Evolutionary conservation across 2,113 vertebrate genomes (phyloP).

Genomic region (Ophthalmolycus amberensis): DNA sequence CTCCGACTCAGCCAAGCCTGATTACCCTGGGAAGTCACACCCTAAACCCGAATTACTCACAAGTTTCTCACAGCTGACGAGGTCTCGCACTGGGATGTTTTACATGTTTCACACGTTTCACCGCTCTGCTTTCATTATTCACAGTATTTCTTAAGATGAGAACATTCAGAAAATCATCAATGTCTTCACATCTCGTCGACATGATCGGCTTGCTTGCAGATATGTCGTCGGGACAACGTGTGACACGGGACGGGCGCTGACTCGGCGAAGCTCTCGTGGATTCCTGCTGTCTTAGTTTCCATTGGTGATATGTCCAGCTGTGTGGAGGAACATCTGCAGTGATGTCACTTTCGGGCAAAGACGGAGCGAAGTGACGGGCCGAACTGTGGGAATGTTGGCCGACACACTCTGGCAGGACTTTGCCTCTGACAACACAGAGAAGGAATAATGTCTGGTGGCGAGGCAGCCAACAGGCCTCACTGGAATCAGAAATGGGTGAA

Average conservation of each 20-base stretch:
- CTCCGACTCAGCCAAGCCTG: conserved; percentile 33
- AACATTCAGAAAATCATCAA: not conserved
- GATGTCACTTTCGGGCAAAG: conserved; percentile 62
- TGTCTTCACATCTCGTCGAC: not conserved
- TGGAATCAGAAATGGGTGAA: conserved; percentile 42
- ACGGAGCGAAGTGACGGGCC: conserved; percentile 6
- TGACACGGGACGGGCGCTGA: not conserved
- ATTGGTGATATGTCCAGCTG: conserved; percentile 52
- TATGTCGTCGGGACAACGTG: not conserved
- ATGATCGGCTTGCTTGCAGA: not conserved
- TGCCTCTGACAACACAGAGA: not conserved
- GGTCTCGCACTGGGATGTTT: not conserved
- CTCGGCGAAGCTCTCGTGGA: not conserved
- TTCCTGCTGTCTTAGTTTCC: conserved; percentile 21
- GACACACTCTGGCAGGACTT: conserved; percentile 30
- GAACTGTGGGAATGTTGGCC: conserved; percentile 35
- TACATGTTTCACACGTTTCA: conserved; percentile 5
- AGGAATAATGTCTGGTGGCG: not conserved
- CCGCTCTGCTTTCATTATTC: not conserved
- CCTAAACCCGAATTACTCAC: conserved; percentile 43
- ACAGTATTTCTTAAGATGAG: not conserved
- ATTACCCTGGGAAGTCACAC: conserved; percentile 46
- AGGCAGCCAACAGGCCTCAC: conserved; percentile 2
- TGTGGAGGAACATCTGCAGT: conserved; percentile 68
- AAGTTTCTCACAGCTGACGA: conserved; percentile 31